Evolutionary conservation across 2,113 vertebrate genomes (phyloP).

Genomic region (Gymnorhina tibicen): DNA sequence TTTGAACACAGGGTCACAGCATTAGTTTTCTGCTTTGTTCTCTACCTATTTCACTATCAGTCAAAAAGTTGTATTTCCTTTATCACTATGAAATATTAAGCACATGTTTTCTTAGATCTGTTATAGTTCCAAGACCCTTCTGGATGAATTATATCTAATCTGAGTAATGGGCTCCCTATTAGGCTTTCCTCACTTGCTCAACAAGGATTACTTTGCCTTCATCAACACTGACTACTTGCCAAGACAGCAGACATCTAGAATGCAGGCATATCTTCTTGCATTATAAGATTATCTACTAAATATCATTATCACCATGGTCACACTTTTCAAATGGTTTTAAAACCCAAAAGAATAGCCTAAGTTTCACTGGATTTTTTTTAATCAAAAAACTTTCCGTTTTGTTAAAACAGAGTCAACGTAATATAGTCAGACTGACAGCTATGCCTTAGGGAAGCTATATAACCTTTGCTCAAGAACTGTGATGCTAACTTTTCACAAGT

Average conservation of each 20-base stretch:
- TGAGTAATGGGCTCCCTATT: neutral
- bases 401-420: neutral
- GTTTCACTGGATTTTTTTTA: neutral
- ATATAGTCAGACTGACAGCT: neutral
- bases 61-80: neutral
- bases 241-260: neutral
- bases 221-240: neutral
- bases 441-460: neutral
- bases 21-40: neutral
- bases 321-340: neutral
- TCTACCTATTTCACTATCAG: neutral
- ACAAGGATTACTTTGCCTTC: neutral
- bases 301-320: neutral
- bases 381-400: neutral
- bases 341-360: neutral
- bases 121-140: neutral
- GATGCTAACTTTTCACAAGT: neutral
- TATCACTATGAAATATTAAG: neutral
- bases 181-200: neutral
- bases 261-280: neutral
- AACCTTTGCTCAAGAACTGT: neutral
- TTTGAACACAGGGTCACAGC: neutral
- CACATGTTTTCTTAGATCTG: neutral
- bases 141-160: neutral
- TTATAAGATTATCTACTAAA: neutral